Percentiles rank a stretch among this genome's conserved stretches.
phyloP scores from a whole-genome alignment of 2,888 invertebrate species.

The Heteropelma amictum region DNA sequence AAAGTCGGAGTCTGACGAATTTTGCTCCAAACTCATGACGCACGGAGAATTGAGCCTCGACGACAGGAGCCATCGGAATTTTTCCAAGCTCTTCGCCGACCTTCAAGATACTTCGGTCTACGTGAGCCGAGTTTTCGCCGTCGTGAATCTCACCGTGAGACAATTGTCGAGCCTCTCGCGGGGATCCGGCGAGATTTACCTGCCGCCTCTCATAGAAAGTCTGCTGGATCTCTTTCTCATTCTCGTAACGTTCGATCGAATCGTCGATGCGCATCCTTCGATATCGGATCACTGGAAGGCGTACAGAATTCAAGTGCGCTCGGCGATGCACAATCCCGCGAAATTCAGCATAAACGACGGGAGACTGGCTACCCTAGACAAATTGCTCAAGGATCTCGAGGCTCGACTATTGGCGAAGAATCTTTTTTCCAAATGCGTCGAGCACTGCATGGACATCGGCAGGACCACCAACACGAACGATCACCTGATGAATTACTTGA shows the following conservation, averaged over 20 bases:
- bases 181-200: constrained; percentile 69
- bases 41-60: constrained; percentile 73
- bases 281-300: constrained; percentile 87
- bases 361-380: constrained; percentile 84
- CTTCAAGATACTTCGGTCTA: constrained; percentile 72
- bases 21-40: constrained; percentile 78
- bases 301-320: constrained; percentile 87
- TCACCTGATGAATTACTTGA: constrained; percentile 85
- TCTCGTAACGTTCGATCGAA: constrained; percentile 84
- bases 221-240: constrained; percentile 85
- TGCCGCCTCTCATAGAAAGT: constrained; percentile 79
- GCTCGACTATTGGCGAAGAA: constrained; percentile 81
- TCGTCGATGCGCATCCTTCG: constrained; percentile 80
- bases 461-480: constrained; percentile 80
- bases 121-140: constrained; percentile 67
- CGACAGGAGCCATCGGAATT: no score
- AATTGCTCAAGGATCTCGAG: constrained; percentile 85
- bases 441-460: constrained; percentile 78
- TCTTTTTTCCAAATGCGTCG: constrained; percentile 77
- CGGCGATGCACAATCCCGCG: constrained; percentile 83
- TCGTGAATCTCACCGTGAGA: constrained; percentile 68
- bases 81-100: constrained; percentile 69
- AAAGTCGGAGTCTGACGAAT: constrained; percentile 83
- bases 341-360: constrained; percentile 82
- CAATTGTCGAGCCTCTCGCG: constrained; percentile 71